phyloP scores from a whole-genome alignment of 2,888 invertebrate genomes.

The Sphaerophoria taeniata region DNA sequence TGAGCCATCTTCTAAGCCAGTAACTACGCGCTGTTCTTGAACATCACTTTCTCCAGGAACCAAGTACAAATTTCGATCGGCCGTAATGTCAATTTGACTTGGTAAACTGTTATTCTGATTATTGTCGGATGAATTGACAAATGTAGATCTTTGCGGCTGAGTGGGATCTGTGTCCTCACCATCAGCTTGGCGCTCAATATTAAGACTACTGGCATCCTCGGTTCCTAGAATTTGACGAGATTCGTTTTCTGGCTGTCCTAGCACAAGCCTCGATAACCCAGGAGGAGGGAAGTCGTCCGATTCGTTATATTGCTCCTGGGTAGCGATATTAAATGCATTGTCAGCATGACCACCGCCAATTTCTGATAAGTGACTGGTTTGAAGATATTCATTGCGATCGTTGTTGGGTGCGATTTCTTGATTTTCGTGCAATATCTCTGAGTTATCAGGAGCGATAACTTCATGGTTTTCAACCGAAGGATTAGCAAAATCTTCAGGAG shows the following conservation, averaged over 20 bases:
- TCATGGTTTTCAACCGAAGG: conserved; percentile 83
- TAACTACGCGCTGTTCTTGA: conserved; percentile 83
- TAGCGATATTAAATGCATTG: conserved; percentile 70
- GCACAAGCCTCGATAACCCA: conserved; percentile 86
- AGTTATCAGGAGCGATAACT: conserved; percentile 87
- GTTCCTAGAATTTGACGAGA: conserved; percentile 83
- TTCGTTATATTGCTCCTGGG: conserved; percentile 78
- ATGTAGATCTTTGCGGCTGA: conserved; percentile 59
- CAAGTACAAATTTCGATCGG: conserved; percentile 79
- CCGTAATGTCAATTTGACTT: conserved; percentile 76
- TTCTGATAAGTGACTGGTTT: conserved; percentile 89
- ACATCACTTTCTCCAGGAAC: conserved; percentile 80
- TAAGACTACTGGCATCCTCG: conserved; percentile 81
- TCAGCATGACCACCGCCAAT: conserved; percentile 78
- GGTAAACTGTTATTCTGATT: conserved; percentile 57
- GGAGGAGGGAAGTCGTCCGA: conserved; percentile 85
- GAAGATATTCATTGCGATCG: conserved; percentile 90
- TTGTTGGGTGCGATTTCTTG: conserved; percentile 86
- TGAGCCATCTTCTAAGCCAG: conserved; percentile 84
- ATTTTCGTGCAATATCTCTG: conserved; percentile 84
- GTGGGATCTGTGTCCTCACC: conserved; percentile 81
- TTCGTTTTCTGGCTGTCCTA: conserved; percentile 86
- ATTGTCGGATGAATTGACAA: conserved; percentile 50
- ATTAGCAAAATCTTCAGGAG: conserved; percentile 80
- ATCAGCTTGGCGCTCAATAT: conserved; percentile 83